A percentile compares a stretch with the other conserved stretches of the same genome.
Evolutionary conservation across 2,113 vertebrate genomes (phyloP).

Genomic region (Proterorhinus semilunaris): DNA sequence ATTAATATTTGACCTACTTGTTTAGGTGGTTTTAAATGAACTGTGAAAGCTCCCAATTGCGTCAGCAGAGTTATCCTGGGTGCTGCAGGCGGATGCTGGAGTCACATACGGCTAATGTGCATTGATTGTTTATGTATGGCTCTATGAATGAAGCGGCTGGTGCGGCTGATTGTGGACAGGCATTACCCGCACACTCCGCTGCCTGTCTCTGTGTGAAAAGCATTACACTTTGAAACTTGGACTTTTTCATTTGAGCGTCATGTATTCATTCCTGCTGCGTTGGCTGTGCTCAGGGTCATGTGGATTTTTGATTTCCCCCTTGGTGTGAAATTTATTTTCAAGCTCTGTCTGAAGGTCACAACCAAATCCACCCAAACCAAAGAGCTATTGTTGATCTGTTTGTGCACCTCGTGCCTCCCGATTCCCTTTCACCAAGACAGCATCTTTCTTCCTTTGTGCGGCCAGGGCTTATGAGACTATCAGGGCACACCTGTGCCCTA

Average conservation of each 20-base stretch:
- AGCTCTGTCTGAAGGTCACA: constrained; percentile 69
- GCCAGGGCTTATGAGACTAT: constrained; percentile 68
- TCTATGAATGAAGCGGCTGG: constrained; percentile 36
- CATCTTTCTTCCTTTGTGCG: constrained; percentile 68
- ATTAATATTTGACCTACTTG: background rate
- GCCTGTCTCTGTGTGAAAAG: constrained; percentile 47
- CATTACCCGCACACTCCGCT: constrained; percentile 38
- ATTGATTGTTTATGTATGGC: constrained; percentile 14
- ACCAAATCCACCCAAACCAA: constrained; percentile 64
- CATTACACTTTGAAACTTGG: constrained; percentile 50
- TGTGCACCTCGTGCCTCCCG: constrained; percentile 58
- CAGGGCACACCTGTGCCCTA: constrained; percentile 69
- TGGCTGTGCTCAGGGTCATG: constrained; percentile 59
- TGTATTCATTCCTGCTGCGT: constrained; percentile 38
- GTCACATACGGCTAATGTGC: constrained; percentile 1
- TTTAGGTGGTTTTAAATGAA: background rate
- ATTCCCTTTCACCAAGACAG: constrained; percentile 67
- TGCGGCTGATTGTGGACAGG: constrained; percentile 47
- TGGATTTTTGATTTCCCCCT: constrained; percentile 59
- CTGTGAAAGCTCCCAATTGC: background rate
- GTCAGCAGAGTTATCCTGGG: background rate
- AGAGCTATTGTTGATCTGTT: constrained; percentile 66
- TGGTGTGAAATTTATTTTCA: constrained; percentile 60
- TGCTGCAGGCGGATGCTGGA: background rate
- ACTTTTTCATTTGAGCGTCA: constrained; percentile 30